Evolutionary conservation across 2,113 vertebrate genomes (phyloP).

Genomic region (Camarhynchus parvulus): DNA sequence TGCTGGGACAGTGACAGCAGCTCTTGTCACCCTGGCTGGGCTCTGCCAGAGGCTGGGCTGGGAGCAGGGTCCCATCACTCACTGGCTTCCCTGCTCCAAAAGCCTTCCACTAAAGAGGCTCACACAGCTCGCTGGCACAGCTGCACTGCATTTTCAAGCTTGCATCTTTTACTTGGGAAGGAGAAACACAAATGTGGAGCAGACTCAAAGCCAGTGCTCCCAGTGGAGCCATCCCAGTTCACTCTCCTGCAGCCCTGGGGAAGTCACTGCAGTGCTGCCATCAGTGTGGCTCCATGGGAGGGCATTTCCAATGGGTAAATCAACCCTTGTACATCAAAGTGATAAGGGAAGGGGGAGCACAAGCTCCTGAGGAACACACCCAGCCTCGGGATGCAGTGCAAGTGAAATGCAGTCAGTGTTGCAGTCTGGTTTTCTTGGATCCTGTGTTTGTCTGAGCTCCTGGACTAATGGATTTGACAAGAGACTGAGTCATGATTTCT

Average conservation of each 20-base stretch:
- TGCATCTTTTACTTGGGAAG: neutral
- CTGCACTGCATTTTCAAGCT: neutral
- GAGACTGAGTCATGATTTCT: neutral
- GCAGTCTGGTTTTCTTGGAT: neutral
- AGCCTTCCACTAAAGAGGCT: fast-evolving
- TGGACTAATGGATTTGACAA: neutral
- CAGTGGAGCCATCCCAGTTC: neutral
- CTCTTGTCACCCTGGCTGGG: neutral
- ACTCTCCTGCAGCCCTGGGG: neutral
- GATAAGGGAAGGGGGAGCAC: neutral
- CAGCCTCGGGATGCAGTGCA: neutral
- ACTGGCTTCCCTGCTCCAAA: neutral
- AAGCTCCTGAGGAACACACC: neutral
- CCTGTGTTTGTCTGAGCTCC: neutral
- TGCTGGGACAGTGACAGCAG: neutral
- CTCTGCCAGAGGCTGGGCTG: neutral
- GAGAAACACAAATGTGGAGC: neutral
- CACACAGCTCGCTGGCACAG: neutral
- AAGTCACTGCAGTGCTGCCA: neutral
- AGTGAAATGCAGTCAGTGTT: neutral
- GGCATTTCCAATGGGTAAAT: neutral
- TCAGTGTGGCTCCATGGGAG: neutral
- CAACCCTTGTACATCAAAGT: neutral
- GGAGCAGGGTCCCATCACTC: neutral
- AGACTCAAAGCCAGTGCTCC: neutral